Evolutionary conservation across 37 sponge, comb jelly and placozoan genomes (phyloP).

Genomic region (Bolinopsis microptera): DNA sequence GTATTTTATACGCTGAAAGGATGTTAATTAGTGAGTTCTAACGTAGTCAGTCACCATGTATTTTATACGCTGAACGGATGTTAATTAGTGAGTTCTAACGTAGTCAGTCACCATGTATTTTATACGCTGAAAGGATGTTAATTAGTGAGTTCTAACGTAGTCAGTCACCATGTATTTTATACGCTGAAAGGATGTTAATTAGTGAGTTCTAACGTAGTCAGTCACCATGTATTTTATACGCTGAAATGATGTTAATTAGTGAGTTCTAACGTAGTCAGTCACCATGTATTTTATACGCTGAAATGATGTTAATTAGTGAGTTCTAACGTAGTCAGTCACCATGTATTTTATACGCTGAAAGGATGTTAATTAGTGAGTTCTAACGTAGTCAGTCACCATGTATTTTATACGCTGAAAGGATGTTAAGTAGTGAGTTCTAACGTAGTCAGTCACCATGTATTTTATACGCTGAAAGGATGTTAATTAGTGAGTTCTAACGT

Average conservation of each 20-base stretch:
- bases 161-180: constrained; percentile 59
- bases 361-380: too few species aligned
- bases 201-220: constrained; percentile 12
- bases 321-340: constrained; percentile 30
- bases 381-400: constrained; percentile 42
- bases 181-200: not conserved
- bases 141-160: not conserved
- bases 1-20: constrained; percentile 16
- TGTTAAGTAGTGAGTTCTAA: too few species aligned
- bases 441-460: constrained; percentile 55
- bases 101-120: constrained; percentile 58
- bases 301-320: too few species aligned
- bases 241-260: too few species aligned
- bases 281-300: constrained; percentile 50
- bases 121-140: not conserved
- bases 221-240: constrained; percentile 50
- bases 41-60: constrained; percentile 55
- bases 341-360: constrained; percentile 29
- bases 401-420: constrained; percentile 9
- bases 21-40: too few species aligned
- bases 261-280: constrained; percentile 23
- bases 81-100: too few species aligned
- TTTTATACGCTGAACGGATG: not conserved
- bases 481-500: too few species aligned
- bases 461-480: not conserved